Base-by-base conservation (phyloP, 1,140 invertebrate genomes). In the Patella vulgata region DNA sequence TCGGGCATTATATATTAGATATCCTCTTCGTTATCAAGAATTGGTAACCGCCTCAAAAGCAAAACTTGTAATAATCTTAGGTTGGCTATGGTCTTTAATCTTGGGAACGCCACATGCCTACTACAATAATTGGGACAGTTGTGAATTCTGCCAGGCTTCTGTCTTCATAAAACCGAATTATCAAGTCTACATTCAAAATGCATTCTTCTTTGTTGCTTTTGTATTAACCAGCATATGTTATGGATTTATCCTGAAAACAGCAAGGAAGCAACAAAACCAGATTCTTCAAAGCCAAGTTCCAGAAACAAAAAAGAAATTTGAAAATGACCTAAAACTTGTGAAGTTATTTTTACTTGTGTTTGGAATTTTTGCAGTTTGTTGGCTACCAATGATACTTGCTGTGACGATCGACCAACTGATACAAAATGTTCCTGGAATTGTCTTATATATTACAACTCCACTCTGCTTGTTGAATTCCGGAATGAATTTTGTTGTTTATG, bases 401-500 rank as follows among this genome's bases (percentile, higher is more conserved):
- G n/a, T n/a, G n/a, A n/a, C n/a, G 50, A 52, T 19, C 36, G 50
- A 31, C 30, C 30, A 19, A 31, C 50, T 28, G 28, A 31, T 14
- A 52, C 30, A 33, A 31, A 31, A 31, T 52, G 30, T n/a, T 27
- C 36, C 11, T n/a, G 6, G 50, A 31, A 11, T 52, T 52, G 11
- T 17, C 23, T 52, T 52, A 6, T 31, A 27, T 9, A n/a, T n/a
- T n/a, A n/a, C n/a, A n/a, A 31, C 36, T 8, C 30, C 36, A 8
- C 5, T 52, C 3, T 27, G 50, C 17, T 52, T 52, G 17, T 31
- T 52, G 12, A 52, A 52, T 21, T 52, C 50, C 8, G 50, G 50
- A 17, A 52, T 52, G 50, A 52, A 52, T 33, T 52, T 28, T 31
- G 36, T 52, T n/a, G 36, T 52, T n/a, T 52, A 52, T 31, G 50